phyloP scores from a whole-genome alignment of 1,140 invertebrate species.

The Zaprionus gabonicus region DNA sequence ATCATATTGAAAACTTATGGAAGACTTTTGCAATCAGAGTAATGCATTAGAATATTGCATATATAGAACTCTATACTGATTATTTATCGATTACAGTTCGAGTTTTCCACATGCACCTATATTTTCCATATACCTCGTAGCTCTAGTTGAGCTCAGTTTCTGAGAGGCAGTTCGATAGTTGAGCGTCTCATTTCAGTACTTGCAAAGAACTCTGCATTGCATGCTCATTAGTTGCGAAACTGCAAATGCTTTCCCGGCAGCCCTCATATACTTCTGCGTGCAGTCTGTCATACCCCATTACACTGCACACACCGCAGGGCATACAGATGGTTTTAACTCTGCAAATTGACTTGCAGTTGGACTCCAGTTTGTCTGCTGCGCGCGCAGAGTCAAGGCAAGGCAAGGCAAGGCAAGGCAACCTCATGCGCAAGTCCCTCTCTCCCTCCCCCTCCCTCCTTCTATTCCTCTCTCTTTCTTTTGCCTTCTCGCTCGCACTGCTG shows the following conservation, averaged over 20 bases:
- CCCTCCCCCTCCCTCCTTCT: background rate
- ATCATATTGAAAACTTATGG: no score
- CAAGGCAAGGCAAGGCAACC: constrained; percentile 29
- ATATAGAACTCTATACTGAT: no score
- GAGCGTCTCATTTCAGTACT: no score
- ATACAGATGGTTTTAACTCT: constrained; percentile 17
- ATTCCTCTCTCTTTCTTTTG: background rate
- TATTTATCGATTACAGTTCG: background rate
- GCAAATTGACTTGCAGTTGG: constrained; percentile 29
- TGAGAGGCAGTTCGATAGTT: background rate
- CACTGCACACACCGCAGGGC: constrained; percentile 3
- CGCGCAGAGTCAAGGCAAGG: constrained; percentile 29
- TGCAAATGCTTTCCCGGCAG: background rate
- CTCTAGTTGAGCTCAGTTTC: background rate
- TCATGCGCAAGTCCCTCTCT: background rate
- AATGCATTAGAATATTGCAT: no score
- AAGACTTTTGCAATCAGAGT: no score
- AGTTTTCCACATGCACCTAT: background rate
- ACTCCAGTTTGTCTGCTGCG: constrained; percentile 45
- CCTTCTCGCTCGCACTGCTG: constrained; percentile 2
- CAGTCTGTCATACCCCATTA: constrained; percentile 7
- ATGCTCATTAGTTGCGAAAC: background rate
- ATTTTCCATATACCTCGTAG: background rate
- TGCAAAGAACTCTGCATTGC: background rate
- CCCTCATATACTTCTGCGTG: no score